Evolutionary conservation across 2,797 vertebrate genomes (phyloP), one percentile per base, ranked within the genome.

Genomic region (Acanthopagrus latus): DNA sequence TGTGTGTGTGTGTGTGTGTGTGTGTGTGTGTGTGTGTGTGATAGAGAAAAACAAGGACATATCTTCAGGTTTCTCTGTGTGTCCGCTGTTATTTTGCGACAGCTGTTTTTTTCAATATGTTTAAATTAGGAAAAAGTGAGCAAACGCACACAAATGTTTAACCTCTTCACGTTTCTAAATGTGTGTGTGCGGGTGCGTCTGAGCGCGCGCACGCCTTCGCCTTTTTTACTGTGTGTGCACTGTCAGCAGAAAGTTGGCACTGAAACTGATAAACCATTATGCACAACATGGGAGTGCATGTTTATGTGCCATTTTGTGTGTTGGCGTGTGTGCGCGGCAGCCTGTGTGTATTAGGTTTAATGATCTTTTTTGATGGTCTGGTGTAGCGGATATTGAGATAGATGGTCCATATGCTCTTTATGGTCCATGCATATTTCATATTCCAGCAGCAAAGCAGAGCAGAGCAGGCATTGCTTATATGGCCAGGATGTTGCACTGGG

Each of bases 351-450:
- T 89, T 89, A 23, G 69, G 63, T 91, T 93, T 94, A 94, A 93
- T 93, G 92, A 92, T 93, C 88, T 91, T 92, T 89, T 93, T 88
- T 92, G 91, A 93, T 92, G 91, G 89, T 89, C 74, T 69, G 78
- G 80, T 80, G 87, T 90, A 88, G 89, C 87, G 85, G 91, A 92
- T 93, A 94, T 94, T 93, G 90, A 92, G 91, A 94, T 91, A 75
- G 92, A 93, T 94, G 93, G 91, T 91, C 93, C 92, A 93, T 93
- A 94, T 94, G 93, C 90, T 93, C 91, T 93, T 94, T 93, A 93
- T 93, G 87, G 86, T 81, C 89, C 86, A 93, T 94, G 92, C 93
- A 94, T 94, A 93, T 93, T 94, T 94, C 91, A 94, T 94, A 91
- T 92, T 92, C 79, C 84, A 89, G 89, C 82, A 86, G 90, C 86